A percentile compares a stretch with the other conserved stretches of the same genome.
These are phyloP conservation scores for Pagrus major DNA, from an alignment of 2,113 vertebrate species.

Conservation along the genomic window DNA sequence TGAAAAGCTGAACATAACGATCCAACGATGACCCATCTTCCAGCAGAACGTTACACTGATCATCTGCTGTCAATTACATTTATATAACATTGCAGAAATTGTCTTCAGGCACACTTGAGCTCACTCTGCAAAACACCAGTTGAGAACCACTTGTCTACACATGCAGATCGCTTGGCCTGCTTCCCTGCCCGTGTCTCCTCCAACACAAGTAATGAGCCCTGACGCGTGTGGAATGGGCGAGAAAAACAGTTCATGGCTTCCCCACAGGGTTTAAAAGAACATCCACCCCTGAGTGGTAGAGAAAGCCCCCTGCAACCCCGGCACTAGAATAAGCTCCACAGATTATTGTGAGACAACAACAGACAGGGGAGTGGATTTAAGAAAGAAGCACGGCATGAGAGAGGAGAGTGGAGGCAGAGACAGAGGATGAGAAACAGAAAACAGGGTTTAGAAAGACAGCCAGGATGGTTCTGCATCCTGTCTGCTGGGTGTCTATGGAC, in stretches of 20 bases:
- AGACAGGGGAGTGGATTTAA: constrained; percentile 20
- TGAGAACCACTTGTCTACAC: constrained; percentile 66
- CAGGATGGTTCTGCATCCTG: constrained; percentile 55
- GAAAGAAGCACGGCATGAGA: constrained; percentile 10
- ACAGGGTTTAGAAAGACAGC: constrained; percentile 24
- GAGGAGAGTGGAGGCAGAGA: constrained; percentile 1
- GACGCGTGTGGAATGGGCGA: constrained; percentile 69
- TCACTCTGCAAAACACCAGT: constrained; percentile 52
- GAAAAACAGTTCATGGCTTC: constrained; percentile 52
- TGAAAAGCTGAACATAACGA: constrained; percentile 1
- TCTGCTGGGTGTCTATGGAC: constrained; percentile 69
- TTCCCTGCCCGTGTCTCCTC: constrained; percentile 62
- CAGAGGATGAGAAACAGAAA: constrained; percentile 29
- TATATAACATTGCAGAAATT: constrained; percentile 54
- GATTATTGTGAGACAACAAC: constrained; percentile 22
- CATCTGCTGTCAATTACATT: constrained; percentile 67
- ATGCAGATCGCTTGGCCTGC: constrained; percentile 63
- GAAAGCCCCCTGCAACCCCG: constrained; percentile 8
- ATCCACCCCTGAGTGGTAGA: constrained; percentile 44
- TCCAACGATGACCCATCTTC: constrained; percentile 14
- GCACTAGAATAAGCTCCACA: constrained; percentile 26
- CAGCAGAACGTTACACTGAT: constrained; percentile 26
- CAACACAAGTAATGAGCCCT: constrained; percentile 74
- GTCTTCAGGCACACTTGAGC: constrained; percentile 47
- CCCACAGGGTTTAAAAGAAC: constrained; percentile 51